These are phyloP conservation scores for Cephalopachus bancanus DNA, from an alignment of 2,797 vertebrate species.

Conservation along the genomic window DNA sequence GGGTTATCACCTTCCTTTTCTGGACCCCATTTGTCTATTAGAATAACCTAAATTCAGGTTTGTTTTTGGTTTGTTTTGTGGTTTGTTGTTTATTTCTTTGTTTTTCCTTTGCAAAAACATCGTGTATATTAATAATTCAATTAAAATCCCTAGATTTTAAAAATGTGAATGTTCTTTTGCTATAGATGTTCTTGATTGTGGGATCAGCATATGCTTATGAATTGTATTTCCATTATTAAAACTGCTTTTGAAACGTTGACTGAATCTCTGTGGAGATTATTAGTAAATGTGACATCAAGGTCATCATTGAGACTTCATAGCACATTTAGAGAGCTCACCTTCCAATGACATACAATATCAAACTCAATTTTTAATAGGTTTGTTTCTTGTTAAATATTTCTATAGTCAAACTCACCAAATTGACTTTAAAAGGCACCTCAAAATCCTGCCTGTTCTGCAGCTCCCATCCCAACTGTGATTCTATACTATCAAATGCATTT, in stretches of 20 bases:
- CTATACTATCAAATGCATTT: not conserved
- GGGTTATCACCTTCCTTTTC: not conserved
- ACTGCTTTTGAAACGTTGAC: conserved; percentile 72
- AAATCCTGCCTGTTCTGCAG: not conserved
- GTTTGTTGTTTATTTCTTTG: conserved; percentile 48
- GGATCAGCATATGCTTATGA: conserved; percentile 56
- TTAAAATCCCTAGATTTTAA: conserved; percentile 13
- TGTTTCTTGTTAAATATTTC: conserved; percentile 62
- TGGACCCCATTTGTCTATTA: conserved; percentile 5
- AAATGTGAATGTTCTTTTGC: conserved; percentile 19
- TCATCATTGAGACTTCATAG: conserved; percentile 71
- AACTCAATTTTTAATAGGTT: conserved; percentile 65
- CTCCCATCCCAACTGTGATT: not conserved
- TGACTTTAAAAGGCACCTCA: conserved; percentile 11
- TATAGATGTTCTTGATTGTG: conserved; percentile 50
- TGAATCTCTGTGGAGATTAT: conserved; percentile 67
- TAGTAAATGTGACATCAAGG: conserved; percentile 71
- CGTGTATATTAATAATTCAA: conserved; percentile 54
- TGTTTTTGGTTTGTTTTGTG: conserved; percentile 61
- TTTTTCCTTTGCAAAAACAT: conserved; percentile 41
- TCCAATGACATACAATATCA: conserved; percentile 39
- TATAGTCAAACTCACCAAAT: conserved; percentile 36
- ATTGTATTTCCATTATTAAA: conserved; percentile 64
- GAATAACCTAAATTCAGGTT: not conserved
- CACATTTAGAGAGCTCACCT: conserved; percentile 58